These are phyloP conservation scores for Oryzias curvinotus DNA, from an alignment of 2,113 vertebrate species.

Conservation along the genomic window DNA sequence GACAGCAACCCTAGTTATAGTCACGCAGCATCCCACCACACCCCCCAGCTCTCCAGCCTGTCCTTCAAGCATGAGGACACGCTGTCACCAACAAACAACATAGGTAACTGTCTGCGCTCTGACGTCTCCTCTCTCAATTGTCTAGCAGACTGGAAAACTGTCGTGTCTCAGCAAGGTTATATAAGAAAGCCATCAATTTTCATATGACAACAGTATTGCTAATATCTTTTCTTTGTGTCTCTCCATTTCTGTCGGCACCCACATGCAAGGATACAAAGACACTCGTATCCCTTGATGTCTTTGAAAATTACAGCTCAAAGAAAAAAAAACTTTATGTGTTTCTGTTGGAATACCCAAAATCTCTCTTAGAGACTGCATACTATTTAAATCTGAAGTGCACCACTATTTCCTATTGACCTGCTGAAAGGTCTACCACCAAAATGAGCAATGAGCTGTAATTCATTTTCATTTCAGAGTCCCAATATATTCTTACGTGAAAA, in stretches of 20 bases:
- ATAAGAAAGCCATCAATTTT: constrained; percentile 60
- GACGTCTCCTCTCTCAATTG: constrained; percentile 34
- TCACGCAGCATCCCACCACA: constrained; percentile 88
- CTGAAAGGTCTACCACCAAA: constrained; percentile 8
- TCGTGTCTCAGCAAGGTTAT: constrained; percentile 61
- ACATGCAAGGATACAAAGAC: constrained; percentile 42
- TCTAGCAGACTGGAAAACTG: constrained; percentile 37
- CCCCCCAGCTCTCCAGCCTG: constrained; percentile 87
- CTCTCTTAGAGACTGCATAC: constrained; percentile 61
- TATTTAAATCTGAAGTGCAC: constrained; percentile 49
- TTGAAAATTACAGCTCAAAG: constrained; percentile 61
- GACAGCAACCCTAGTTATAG: constrained; percentile 89
- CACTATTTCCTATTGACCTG: constrained; percentile 39
- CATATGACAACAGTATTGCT: constrained; percentile 41
- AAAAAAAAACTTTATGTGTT: constrained; percentile 62
- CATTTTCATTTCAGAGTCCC: too few species aligned
- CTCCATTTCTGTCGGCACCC: constrained; percentile 21
- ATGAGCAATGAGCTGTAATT: neutral
- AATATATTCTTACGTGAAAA: too few species aligned
- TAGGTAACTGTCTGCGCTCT: constrained; percentile 81
- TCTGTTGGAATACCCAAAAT: constrained; percentile 59
- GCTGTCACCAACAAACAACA: constrained; percentile 83
- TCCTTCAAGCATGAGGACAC: constrained; percentile 96
- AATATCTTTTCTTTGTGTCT: constrained; percentile 38
- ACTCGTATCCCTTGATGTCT: constrained; percentile 53